Evolutionary conservation across 2,888 invertebrate genomes (phyloP), one percentile per base, ranked within the genome.

Genomic region (Drosophila picticornis): DNA sequence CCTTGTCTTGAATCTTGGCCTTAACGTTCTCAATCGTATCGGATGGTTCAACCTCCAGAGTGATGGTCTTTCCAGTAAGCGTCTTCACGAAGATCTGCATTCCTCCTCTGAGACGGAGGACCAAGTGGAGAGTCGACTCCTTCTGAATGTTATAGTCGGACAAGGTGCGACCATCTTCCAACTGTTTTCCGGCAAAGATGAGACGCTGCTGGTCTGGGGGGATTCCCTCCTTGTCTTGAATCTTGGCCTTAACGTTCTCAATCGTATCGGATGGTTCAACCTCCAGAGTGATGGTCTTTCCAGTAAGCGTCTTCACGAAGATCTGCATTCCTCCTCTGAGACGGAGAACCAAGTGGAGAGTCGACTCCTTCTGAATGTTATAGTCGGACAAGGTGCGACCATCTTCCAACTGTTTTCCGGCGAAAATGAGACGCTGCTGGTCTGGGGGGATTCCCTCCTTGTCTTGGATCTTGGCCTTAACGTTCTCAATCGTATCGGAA

Each of bases 281-380:
- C 4, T 78, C 78, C 25, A 78, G 1, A 0, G 77, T 78, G 1
- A 78, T 78, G 6, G 77, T 78, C 27, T 78, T 78, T 51, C 78
- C 78, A 0, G 80, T 78, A 3, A 78, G 13, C 0, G 78, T 78
- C 60, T 78, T 78, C 29, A 78, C 78, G n/a, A 83, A 88, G 57
- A 88, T 85, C 29, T 82, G 68, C 75, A 91, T 88, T 58, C 99
- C 99, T 94, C 99, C 99, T 77, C 97, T 95, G 60, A 98, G 95
- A 86, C 98, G 95, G 72, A 97, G 94, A 83, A 97, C 97, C 91
- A 98, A 94, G 92, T 98, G 97, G n/a, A 98, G 94, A 0, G 97
- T 97, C 0, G 97, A 97, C 93, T 97, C 97, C 93, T 98, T 98
- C 93, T 98, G 98, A 91, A 98, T 98, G 93, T 98, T 98, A 94